phyloP scores from a whole-genome alignment of 2,888 invertebrate genomes.

The Clivina fossor region DNA sequence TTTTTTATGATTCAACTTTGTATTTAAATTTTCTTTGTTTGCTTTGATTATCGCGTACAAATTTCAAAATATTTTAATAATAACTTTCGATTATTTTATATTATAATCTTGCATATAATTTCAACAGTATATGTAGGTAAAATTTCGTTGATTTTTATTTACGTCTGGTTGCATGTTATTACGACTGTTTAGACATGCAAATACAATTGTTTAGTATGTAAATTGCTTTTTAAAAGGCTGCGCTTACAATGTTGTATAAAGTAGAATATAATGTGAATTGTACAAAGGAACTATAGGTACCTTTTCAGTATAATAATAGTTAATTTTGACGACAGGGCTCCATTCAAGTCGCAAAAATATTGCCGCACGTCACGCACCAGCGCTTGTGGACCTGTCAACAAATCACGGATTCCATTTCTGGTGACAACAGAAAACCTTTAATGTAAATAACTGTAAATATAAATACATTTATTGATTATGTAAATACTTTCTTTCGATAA shows the following conservation, averaged over 20 bases:
- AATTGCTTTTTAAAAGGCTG: slow-evolving; percentile 16
- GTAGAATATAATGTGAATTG: neutral
- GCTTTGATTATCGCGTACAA: too few relatives aligned
- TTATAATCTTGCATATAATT: too few relatives aligned
- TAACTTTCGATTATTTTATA: too few relatives aligned
- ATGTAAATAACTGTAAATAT: slow-evolving; percentile 40
- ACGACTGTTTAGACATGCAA: slow-evolving; percentile 10
- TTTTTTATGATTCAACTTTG: too few relatives aligned
- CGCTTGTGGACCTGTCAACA: slow-evolving; percentile 52
- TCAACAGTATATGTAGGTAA: too few relatives aligned
- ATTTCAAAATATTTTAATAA: too few relatives aligned
- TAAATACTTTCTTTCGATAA: neutral
- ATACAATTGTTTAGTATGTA: slow-evolving; percentile 21
- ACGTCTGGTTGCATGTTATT: neutral
- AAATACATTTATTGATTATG: slow-evolving; percentile 11
- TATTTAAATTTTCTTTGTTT: too few relatives aligned
- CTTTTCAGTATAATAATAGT: slow-evolving; percentile 10
- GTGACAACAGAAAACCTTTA: slow-evolving; percentile 49
- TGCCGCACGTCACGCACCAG: slow-evolving; percentile 50
- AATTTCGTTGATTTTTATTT: neutral
- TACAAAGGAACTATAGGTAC: neutral
- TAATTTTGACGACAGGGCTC: slow-evolving; percentile 50
- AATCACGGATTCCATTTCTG: slow-evolving; percentile 47
- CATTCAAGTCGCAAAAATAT: slow-evolving; percentile 53
- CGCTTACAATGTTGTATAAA: slow-evolving; percentile 4